Base-by-base conservation (phyloP, 2,797 vertebrate genomes). In the Aselliscus stoliczkanus region DNA sequence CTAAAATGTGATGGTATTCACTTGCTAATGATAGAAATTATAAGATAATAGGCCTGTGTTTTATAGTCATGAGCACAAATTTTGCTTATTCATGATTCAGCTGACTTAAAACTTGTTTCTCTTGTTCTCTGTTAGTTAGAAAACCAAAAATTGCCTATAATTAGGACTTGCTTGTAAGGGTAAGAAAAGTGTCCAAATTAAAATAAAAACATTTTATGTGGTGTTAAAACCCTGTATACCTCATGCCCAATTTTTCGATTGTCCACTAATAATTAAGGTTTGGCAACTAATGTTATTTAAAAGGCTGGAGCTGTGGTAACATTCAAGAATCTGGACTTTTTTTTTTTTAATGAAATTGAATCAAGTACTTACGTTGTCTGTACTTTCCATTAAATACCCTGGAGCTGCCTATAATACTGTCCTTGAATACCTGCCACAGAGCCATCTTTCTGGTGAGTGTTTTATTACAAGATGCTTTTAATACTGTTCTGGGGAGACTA, bases 201-300 rank as follows among this genome's bases (percentile, higher is more conserved):
- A 94, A 94, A 89, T 18, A 81, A 75, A 93, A 94, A 62, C 50
- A 79, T 75, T 91, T 90, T 75, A 60, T 91, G 89, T 84, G 76
- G 75, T 29, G 81, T 44, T 15, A 93, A 90, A 91, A 64, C 12
- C 18, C 39, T 27, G 18, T 67, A 54, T 67, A 75, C 5, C 17
- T 62, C 13, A 75, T 39, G 6, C 25, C 20, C 39, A 50, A 17
- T 50, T 77, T 89, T 69, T 89, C 67, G 60, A 56, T 69, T 95
- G 47, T 64, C 31, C 27, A 34, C 31, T 76, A 12, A 54, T 73
- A 94, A 80, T 82, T 88, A 92, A 89, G 8, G 20, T 73, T 7
- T 69, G 44, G 31, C n/a, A 90, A 54, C 29, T 50, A 73, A 73
- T 10, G 4, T 69, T 42, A 85, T 86, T 83, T 85, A 82, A 96